Percentiles rank a stretch among this genome's conserved stretches.
These are phyloP conservation scores for Epinotia demarniana DNA, from an alignment of 2,888 invertebrate species.

Conservation along the genomic window DNA sequence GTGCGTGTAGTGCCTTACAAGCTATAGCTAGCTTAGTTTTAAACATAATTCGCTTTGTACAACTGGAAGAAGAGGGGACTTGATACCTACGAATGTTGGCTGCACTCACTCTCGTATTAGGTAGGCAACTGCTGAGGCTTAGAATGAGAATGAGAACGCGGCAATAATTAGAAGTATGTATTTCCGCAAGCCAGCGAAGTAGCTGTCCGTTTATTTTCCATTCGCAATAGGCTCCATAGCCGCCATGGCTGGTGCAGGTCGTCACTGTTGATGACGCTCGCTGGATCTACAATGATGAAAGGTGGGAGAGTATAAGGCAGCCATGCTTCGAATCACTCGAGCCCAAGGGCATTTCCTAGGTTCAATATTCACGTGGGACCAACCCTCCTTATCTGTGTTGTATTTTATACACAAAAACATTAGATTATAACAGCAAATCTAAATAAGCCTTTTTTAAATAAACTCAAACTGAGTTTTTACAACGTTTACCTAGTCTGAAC, in stretches of 20 bases:
- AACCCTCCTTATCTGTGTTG: too few relatives aligned
- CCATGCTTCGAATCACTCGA: neutral
- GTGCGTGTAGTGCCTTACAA: too few relatives aligned
- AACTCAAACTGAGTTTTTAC: too few relatives aligned
- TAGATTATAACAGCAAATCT: too few relatives aligned
- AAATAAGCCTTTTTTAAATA: too few relatives aligned
- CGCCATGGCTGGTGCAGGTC: slow-evolving; percentile 13
- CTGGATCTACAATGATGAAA: slow-evolving; percentile 26
- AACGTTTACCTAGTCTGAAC: too few relatives aligned
- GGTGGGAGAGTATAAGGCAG: slow-evolving; percentile 24
- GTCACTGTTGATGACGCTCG: slow-evolving; percentile 33
- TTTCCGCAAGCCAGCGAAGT: slow-evolving; percentile 7
- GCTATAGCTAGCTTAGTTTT: too few relatives aligned
- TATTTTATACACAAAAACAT: too few relatives aligned
- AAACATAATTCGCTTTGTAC: too few relatives aligned
- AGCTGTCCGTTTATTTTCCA: slow-evolving; percentile 10
- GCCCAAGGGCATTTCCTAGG: neutral
- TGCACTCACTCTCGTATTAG: neutral
- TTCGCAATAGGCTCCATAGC: neutral
- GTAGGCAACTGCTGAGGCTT: neutral
- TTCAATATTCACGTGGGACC: too few relatives aligned
- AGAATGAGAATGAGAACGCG: slow-evolving; percentile 3
- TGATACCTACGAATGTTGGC: neutral
- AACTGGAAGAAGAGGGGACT: neutral
- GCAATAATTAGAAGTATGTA: slow-evolving; percentile 5